phyloP scores from a whole-genome alignment of 2,888 invertebrate species.

The Luperina testacea region DNA sequence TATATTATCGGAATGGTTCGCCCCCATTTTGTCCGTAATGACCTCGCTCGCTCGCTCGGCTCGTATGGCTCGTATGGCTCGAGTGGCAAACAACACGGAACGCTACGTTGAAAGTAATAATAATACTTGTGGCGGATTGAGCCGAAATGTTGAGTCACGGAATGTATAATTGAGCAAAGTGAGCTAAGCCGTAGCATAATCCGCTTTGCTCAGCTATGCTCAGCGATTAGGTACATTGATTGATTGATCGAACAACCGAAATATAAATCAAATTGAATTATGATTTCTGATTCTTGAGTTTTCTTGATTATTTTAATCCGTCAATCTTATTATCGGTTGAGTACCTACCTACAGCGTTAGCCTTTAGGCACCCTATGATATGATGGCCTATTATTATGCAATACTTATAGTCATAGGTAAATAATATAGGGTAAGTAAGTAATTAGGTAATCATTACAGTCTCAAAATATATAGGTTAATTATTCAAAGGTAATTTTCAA shows the following conservation, averaged over 20 bases:
- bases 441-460: neutral
- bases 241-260: slow-evolving; percentile 34
- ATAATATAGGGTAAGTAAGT: too few relatives aligned
- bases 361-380: neutral
- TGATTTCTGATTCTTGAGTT: slow-evolving; percentile 5
- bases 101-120: slow-evolving; percentile 69
- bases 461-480: neutral
- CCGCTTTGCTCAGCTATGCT: slow-evolving; percentile 40
- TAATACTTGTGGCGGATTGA: slow-evolving; percentile 68
- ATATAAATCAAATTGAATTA: slow-evolving; percentile 1
- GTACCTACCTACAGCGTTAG: too few relatives aligned
- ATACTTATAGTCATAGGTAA: too few relatives aligned
- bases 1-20: slow-evolving; percentile 78
- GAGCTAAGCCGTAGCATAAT: slow-evolving; percentile 47
- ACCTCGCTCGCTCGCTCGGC: slow-evolving; percentile 76
- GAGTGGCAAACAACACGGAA: slow-evolving; percentile 62
- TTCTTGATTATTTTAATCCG: neutral
- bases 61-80: slow-evolving; percentile 35
- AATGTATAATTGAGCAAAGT: slow-evolving; percentile 53
- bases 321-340: neutral
- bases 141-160: slow-evolving; percentile 57
- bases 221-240: slow-evolving; percentile 26
- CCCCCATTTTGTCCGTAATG: slow-evolving; percentile 73
- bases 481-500: neutral
- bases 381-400: neutral